Evolutionary conservation across 2,888 invertebrate genomes (phyloP).

Genomic region (Drosophila macrothrix): DNA sequence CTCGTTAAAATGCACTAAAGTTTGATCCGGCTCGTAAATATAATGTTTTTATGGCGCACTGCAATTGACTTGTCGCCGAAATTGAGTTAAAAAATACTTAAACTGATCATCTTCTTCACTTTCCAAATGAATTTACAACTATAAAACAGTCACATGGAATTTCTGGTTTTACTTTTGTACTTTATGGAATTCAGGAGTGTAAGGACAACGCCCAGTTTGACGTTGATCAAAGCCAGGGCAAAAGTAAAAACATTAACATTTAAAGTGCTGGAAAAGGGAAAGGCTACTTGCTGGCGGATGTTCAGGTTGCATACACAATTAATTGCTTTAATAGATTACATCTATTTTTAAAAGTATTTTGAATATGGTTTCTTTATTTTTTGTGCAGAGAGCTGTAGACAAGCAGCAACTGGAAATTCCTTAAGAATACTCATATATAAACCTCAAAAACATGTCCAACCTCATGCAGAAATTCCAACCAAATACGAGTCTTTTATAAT

Average conservation of each 20-base stretch:
- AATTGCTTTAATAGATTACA: background rate
- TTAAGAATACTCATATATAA: conserved; percentile 4
- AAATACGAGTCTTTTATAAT: conserved; percentile 9
- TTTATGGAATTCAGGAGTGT: background rate
- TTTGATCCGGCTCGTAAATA: conserved; percentile 44
- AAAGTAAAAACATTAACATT: background rate
- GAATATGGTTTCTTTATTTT: background rate
- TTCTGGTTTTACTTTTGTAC: background rate
- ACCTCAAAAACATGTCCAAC: background rate
- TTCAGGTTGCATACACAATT: background rate
- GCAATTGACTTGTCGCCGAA: conserved; percentile 30
- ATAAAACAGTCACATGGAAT: background rate
- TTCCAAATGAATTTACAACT: background rate
- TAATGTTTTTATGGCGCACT: conserved; percentile 37
- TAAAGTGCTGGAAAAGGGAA: background rate
- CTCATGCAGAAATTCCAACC: conserved; percentile 2
- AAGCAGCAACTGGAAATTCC: background rate
- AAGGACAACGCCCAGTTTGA: background rate
- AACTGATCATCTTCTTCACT: background rate
- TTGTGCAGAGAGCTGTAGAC: too few species aligned
- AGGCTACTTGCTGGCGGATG: background rate
- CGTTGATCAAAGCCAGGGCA: background rate
- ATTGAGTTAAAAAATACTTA: conserved; percentile 13
- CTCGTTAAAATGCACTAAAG: conserved; percentile 46
- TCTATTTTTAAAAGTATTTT: background rate